These are phyloP conservation scores for Sitobion miscanthi DNA, from an alignment of 1,140 invertebrate species.

Conservation along the genomic window DNA sequence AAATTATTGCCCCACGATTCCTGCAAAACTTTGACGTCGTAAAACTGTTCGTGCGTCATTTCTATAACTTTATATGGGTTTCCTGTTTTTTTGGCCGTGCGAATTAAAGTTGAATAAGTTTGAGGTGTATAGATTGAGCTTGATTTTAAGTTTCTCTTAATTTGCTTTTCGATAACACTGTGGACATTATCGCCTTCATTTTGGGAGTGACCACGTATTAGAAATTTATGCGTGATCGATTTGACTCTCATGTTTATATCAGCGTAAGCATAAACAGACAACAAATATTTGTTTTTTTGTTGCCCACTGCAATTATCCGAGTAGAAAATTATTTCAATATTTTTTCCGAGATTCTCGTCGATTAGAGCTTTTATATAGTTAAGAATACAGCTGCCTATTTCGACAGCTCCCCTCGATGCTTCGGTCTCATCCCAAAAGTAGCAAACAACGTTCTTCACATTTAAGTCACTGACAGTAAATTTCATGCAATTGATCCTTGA, in stretches of 20 bases:
- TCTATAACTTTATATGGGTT: background rate
- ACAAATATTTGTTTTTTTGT: constrained; percentile 58
- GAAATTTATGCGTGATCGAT: constrained; percentile 41
- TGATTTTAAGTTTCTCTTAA: constrained; percentile 26
- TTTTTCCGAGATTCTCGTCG: background rate
- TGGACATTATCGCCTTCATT: constrained; percentile 26
- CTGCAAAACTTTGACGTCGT: constrained; percentile 28
- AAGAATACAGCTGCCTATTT: constrained; percentile 60
- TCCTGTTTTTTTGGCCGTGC: background rate
- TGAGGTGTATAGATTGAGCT: constrained; percentile 21
- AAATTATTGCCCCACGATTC: constrained; percentile 34
- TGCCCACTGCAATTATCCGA: constrained; percentile 59
- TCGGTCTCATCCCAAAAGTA: no score
- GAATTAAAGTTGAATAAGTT: background rate
- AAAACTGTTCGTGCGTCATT: constrained; percentile 40
- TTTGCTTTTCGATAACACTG: background rate
- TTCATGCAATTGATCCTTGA: constrained; percentile 60
- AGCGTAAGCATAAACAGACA: constrained; percentile 44
- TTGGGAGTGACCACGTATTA: background rate
- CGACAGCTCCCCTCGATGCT: constrained; percentile 59
- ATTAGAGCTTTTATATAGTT: constrained; percentile 59
- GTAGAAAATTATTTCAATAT: constrained; percentile 59
- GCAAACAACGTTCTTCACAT: constrained; percentile 41
- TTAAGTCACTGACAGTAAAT: constrained; percentile 60
- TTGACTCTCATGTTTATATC: constrained; percentile 53